Percentiles rank a stretch among this genome's conserved stretches.
phyloP scores from a whole-genome alignment of 2,113 vertebrate genomes.

The Tapirus terrestris region DNA sequence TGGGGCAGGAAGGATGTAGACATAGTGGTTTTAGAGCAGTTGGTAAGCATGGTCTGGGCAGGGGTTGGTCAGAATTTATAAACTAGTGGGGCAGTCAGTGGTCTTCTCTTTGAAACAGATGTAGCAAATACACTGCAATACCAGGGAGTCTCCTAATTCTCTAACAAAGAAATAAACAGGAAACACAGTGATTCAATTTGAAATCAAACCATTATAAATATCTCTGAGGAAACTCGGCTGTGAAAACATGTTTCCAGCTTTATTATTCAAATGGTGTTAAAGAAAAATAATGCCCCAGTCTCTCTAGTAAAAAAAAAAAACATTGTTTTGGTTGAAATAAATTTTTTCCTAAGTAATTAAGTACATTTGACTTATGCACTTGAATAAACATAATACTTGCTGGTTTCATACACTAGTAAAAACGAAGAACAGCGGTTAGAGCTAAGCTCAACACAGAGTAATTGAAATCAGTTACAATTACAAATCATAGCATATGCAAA shows the following conservation, averaged over 20 bases:
- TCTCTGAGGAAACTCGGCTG: neutral
- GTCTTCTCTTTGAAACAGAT: neutral
- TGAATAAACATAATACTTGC: neutral
- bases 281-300: neutral
- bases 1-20: neutral
- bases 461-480: neutral
- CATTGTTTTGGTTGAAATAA: neutral
- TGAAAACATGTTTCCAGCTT: neutral
- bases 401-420: conserved; percentile 3
- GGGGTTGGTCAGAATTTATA: neutral
- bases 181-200: neutral
- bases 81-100: neutral
- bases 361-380: conserved; percentile 10
- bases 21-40: neutral
- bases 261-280: neutral
- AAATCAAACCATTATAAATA: conserved; percentile 39
- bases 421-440: conserved; percentile 6
- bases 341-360: neutral
- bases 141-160: neutral
- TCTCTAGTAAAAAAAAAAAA: conserved; percentile 1
- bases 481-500: conserved; percentile 3
- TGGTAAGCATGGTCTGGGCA: neutral
- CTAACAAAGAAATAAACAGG: neutral
- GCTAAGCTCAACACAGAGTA: neutral
- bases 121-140: neutral